Evolutionary conservation across 2,113 vertebrate species (phyloP).

Genomic region (Gallinago undulata): DNA sequence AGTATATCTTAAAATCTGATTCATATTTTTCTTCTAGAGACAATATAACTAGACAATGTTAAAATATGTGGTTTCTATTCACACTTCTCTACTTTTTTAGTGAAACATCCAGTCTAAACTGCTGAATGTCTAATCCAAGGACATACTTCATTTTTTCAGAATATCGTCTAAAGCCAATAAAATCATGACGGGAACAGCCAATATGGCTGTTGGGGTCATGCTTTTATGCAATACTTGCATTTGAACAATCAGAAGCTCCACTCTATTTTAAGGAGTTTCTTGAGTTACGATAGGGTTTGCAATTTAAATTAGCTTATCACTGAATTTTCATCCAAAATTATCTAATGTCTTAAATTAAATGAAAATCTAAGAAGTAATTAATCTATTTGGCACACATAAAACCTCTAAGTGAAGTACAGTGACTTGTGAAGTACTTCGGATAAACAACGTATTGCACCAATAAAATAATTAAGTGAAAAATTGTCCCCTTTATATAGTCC

Average conservation of each 20-base stretch:
- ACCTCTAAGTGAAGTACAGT: not conserved
- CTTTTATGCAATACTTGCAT: not conserved
- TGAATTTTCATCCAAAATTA: not conserved
- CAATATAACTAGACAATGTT: not conserved
- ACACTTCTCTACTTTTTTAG: not conserved
- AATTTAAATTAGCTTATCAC: not conserved
- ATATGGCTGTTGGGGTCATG: not conserved
- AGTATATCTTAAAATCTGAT: not conserved
- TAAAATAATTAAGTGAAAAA: slow-evolving; percentile 2
- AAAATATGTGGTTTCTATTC: not conserved
- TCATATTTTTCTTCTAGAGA: not conserved
- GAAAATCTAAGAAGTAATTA: not conserved
- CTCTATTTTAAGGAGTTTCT: not conserved
- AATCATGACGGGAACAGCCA: not conserved
- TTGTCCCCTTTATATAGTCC: not conserved
- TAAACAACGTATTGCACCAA: not conserved
- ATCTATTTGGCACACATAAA: not conserved
- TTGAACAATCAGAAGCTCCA: not conserved
- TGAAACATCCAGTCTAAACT: not conserved
- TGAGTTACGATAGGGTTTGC: not conserved
- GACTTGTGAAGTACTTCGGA: not conserved
- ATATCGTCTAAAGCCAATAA: not conserved
- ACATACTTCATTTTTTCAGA: not conserved
- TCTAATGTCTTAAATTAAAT: not conserved
- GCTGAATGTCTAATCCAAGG: not conserved